Evolutionary conservation across 2,797 vertebrate species (phyloP), one percentile per base, ranked within the genome.

Genomic region (Agapornis canus): DNA sequence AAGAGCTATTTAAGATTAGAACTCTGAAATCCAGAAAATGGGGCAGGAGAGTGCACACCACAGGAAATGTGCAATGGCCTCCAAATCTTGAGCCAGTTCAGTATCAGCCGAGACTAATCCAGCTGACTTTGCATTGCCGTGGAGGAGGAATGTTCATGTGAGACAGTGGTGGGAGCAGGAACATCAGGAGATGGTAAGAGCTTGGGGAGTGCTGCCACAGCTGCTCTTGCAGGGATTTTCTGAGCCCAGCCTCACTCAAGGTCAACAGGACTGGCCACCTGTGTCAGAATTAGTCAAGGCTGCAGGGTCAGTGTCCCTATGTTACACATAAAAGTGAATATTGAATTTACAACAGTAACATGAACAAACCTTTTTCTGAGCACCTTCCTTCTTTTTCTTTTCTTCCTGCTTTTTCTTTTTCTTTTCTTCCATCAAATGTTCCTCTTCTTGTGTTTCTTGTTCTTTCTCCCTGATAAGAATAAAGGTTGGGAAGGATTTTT

Each of bases 351-450:
- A 86, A 20, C 10, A 89, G 11, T n/a, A 84, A 56, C 59, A 16
- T 0, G 23, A 51, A 32, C 97, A 95, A 92, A 99, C 99, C 99
- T 99, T 98, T 98, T 99, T 99, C 98, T 99, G 99, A 98, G 98
- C 98, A 98, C 98, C 98, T 98, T 99, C 99, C 98, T 99, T 99
- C 99, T 99, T 99, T 99, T 98, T 98, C 98, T 99, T 99, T 98
- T 99, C 99, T 98, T 99, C 99, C 98, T 99, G 99, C 97, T 98
- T 99, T 99, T 99, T 99, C 98, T 98, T 99, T 99, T 99, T 99
- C 99, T 99, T 99, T 99, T 99, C 99, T 99, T 99, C 99, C 99
- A 99, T 99, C 99, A 99, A 99, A 99, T 98, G 99, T 98, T 99
- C 98, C 98, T 99, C 99, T 98, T 98, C 98, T 98, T 98, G 98